Conservation (phyloP, 2,888 invertebrate species). For the Prosapia bicincta region DNA sequence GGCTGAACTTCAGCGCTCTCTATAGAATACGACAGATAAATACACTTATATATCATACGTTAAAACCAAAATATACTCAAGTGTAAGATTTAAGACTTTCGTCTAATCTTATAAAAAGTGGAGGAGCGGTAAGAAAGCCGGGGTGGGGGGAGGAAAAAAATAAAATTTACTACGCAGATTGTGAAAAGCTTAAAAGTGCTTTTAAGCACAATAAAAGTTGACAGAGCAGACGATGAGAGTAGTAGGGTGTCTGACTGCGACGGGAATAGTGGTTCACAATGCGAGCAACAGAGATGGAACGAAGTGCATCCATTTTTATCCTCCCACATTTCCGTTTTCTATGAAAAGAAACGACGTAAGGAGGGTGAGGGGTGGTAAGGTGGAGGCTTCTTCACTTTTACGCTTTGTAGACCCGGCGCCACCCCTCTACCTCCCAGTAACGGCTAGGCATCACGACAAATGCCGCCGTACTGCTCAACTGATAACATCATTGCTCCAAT, state of each 20-base stretch:
- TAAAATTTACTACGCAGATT: slow-evolving; percentile 27
- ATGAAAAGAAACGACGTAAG: slow-evolving; percentile 2
- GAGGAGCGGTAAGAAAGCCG: neutral
- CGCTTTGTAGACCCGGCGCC: slow-evolving; percentile 6
- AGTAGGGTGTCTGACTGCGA: neutral
- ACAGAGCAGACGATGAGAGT: slow-evolving; percentile 18
- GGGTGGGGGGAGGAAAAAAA: neutral
- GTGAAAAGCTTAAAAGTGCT: slow-evolving; percentile 29
- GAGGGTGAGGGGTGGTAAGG: slow-evolving; percentile 5
- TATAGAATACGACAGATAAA: neutral
- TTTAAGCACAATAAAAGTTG: slow-evolving; percentile 29
- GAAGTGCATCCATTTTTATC: slow-evolving; percentile 19
- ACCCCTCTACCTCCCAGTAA: neutral
- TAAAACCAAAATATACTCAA: neutral
- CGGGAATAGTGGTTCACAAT: neutral
- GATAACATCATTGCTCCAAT: no score
- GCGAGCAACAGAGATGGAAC: slow-evolving; percentile 15
- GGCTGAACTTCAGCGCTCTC: neutral
- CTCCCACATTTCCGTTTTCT: slow-evolving; percentile 12
- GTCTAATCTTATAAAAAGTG: neutral
- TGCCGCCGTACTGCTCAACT: no score
- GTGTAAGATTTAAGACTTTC: neutral
- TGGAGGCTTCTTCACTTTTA: slow-evolving; percentile 25
- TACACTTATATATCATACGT: neutral
- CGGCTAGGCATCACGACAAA: neutral